These are phyloP conservation scores for Acromyrmex echinatior DNA, from an alignment of 1,140 invertebrate species.

Conservation along the genomic window DNA sequence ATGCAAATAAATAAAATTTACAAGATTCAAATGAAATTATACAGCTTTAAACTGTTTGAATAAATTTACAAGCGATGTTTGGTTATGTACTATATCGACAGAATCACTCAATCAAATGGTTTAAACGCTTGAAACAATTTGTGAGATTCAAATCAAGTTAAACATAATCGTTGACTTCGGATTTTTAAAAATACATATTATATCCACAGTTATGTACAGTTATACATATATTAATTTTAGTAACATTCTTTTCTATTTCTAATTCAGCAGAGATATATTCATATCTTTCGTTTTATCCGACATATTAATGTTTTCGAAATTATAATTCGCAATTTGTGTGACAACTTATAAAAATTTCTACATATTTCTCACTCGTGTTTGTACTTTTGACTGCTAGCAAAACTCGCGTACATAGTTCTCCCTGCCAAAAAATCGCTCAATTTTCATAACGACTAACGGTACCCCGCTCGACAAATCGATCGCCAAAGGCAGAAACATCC, in stretches of 20 bases:
- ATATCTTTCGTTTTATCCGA: background rate
- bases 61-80: constrained; percentile 39
- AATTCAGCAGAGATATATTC: background rate
- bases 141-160: background rate
- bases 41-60: background rate
- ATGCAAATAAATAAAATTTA: constrained; percentile 7
- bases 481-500: constrained; percentile 60
- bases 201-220: background rate
- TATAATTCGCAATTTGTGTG: background rate
- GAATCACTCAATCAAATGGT: background rate
- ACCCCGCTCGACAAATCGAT: constrained; percentile 67
- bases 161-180: background rate
- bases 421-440: constrained; percentile 57
- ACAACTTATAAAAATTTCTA: background rate
- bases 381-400: background rate
- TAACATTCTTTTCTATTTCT: background rate
- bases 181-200: background rate
- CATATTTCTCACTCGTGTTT: constrained; percentile 9
- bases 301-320: background rate
- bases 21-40: constrained; percentile 21
- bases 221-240: background rate
- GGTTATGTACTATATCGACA: background rate
- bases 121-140: constrained; percentile 6
- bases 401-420: constrained; percentile 2
- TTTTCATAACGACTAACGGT: constrained; percentile 58